Base-by-base conservation (phyloP, 2,888 invertebrate species). In the Euproctis similis region DNA sequence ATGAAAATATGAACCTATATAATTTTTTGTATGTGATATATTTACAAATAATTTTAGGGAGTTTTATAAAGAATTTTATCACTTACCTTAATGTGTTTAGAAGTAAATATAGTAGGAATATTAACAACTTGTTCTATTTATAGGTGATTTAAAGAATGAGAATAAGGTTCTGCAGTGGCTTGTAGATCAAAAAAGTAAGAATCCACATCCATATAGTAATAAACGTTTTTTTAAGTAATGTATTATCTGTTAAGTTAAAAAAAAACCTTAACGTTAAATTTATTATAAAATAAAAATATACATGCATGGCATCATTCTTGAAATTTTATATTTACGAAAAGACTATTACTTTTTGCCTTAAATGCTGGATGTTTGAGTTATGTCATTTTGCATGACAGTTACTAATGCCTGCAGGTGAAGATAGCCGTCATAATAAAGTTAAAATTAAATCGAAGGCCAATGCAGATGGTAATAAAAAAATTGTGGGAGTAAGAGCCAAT, bases 161-260 rank as follows among this genome's bases (percentile, higher is more conserved):
- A 93, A 93, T 86, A 93, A 93, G 89, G 95, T 96, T 87, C 91
- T 96, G 88, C 92, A 93, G 89, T 96, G 95, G 95, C 92, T 96
- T 87, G 88, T 94, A 87, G 92, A 93, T 88, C 95, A 95, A 89
- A 94, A 95, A 93, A 94, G 95, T 95, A 95, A 95, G 95, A 89
- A 88, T 85, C 87, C 86, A 86, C 85, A 84, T 82, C 86, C 82
- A 81, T 82, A 74, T 75, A 62, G 57, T 64, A n/a, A n/a, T n/a
- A 69, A 62, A 60, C 46, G 54, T 60, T 57, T 59, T 53, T 50
- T 12, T 12, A 23, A 12, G 8, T 23, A 59, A 55, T 60, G 8
- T 19, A 19, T 32, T 48, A 40, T 48, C 27, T 48, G 28, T 40
- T 36, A 52, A 36, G 42, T 30, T 34, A 38, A 28, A 51, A 30